phyloP scores from a whole-genome alignment of 2,888 invertebrate species.

The Eustalomyia histrio region DNA sequence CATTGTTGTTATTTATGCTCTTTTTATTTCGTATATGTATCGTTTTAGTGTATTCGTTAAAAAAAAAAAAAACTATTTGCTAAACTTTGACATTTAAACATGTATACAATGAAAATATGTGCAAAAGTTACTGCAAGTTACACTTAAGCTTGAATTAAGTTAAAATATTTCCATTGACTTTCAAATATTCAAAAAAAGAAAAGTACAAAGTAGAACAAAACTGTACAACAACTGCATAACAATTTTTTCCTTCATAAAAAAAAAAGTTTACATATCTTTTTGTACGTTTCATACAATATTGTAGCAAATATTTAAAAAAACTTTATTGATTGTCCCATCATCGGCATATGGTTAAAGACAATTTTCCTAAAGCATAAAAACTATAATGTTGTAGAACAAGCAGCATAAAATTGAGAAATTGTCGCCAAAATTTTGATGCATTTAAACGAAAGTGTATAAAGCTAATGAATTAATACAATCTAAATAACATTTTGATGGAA shows the following conservation, averaged over 20 bases:
- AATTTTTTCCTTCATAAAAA: not conserved
- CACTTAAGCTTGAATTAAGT: constrained; percentile 6
- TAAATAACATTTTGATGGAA: too few relatives aligned
- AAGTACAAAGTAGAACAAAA: not conserved
- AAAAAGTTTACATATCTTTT: not conserved
- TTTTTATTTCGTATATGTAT: too few relatives aligned
- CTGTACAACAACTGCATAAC: not conserved
- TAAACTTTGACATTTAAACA: not conserved
- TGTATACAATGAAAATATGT: not conserved
- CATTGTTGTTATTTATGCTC: too few relatives aligned
- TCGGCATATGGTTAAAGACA: not conserved
- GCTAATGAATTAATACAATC: too few relatives aligned
- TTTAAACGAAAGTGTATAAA: too few relatives aligned
- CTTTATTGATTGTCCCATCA: not conserved
- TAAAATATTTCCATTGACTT: constrained; percentile 7
- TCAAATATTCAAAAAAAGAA: not conserved
- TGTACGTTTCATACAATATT: too few relatives aligned
- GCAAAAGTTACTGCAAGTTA: constrained; percentile 4
- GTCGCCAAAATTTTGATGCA: too few relatives aligned
- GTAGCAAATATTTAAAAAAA: too few relatives aligned
- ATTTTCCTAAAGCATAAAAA: not conserved
- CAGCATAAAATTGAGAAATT: not conserved
- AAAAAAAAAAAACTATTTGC: not conserved
- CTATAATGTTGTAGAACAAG: not conserved
- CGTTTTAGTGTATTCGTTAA: too few relatives aligned